These are phyloP conservation scores for Pangasius krempfi DNA, from an alignment of 2,797 vertebrate species.

Conservation along the genomic window DNA sequence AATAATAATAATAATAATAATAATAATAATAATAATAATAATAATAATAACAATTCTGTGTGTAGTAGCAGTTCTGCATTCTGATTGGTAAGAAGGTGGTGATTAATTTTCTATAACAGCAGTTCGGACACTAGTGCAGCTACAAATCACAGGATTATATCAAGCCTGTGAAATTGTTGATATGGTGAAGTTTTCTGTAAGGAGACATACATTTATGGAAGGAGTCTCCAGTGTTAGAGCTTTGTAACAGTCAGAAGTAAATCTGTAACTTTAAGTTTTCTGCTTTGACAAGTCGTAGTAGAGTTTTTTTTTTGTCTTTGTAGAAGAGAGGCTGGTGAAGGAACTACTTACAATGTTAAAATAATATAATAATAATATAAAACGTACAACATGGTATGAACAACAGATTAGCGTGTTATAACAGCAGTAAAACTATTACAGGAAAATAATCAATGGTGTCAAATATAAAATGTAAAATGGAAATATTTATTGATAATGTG, in stretches of 20 bases:
- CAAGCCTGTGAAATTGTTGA: not conserved
- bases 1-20: not conserved
- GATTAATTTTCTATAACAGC: not conserved
- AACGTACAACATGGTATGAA: not conserved
- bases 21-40: too few species aligned
- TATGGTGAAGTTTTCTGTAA: not conserved
- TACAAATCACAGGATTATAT: too few species aligned
- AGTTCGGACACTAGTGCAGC: too few species aligned
- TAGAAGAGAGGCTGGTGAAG: not conserved
- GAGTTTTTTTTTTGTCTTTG: too few species aligned
- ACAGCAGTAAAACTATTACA: not conserved
- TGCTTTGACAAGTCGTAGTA: not conserved
- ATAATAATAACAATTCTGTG: too few species aligned
- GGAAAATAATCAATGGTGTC: not conserved
- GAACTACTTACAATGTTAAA: not conserved
- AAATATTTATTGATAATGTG: not conserved
- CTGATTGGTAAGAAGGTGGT: not conserved
- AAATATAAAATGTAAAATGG: not conserved
- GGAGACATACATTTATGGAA: not conserved
- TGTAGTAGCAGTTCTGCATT: not conserved
- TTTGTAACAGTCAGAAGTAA: not conserved
- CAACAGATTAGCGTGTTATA: not conserved
- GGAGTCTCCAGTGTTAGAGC: not conserved
- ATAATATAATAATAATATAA: not conserved
- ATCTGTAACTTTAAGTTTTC: not conserved